These are phyloP conservation scores for Terebella lapidaria DNA, from an alignment of 2,888 invertebrate species.

Conservation along the genomic window DNA sequence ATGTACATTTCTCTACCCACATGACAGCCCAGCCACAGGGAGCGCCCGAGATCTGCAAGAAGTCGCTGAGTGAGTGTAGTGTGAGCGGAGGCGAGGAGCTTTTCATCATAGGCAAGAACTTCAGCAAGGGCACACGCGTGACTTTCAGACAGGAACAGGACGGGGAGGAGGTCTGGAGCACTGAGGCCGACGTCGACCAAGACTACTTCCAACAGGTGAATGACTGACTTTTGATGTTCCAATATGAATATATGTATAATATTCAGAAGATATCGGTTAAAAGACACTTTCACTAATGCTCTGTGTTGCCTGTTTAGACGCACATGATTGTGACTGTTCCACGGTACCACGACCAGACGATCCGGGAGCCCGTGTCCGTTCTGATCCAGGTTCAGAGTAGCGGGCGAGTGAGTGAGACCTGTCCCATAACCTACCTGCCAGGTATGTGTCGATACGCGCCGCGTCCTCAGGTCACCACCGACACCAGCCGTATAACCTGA, in stretches of 20 bases:
- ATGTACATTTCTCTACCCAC: too few relatives aligned
- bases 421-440: constrained; percentile 49
- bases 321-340: constrained; percentile 54
- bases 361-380: constrained; percentile 36
- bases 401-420: constrained; percentile 51
- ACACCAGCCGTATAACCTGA: neutral
- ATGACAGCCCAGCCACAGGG: constrained; percentile 55
- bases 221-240: neutral
- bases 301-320: constrained; percentile 39
- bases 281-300: neutral
- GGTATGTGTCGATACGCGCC: constrained; percentile 34
- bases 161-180: constrained; percentile 47
- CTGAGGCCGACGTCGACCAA: constrained; percentile 51
- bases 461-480: too few relatives aligned
- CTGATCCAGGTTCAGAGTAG: constrained; percentile 50
- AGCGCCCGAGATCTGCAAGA: constrained; percentile 53
- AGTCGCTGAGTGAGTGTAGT: constrained; percentile 40
- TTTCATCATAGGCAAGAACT: constrained; percentile 56
- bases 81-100: constrained; percentile 50
- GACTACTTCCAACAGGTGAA: constrained; percentile 52
- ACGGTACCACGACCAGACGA: constrained; percentile 34
- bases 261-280: too few relatives aligned
- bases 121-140: constrained; percentile 51
- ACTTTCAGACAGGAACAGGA: constrained; percentile 46
- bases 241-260: neutral